Percentiles rank a stretch among this genome's conserved stretches.
phyloP scores from a whole-genome alignment of 1,140 invertebrate genomes.

The Cotesia vestalis region DNA sequence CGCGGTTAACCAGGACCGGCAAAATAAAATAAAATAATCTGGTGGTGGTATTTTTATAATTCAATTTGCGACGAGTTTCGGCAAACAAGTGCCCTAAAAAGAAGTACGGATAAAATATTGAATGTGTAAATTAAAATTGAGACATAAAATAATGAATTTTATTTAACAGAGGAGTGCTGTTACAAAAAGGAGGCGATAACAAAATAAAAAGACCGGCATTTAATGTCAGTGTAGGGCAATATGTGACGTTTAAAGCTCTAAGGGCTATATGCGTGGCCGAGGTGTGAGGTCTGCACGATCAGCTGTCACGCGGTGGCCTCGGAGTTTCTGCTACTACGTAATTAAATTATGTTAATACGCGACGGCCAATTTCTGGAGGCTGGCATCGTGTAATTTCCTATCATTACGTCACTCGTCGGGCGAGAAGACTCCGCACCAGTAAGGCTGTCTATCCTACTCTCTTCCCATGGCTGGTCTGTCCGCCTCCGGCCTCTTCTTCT shows the following conservation, averaged over 20 bases:
- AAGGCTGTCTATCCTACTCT: conserved; percentile 30
- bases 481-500: conserved; percentile 27
- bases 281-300: conserved; percentile 37
- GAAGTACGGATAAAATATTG: too few species aligned
- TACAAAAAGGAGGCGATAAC: background rate
- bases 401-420: conserved; percentile 48
- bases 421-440: conserved; percentile 29
- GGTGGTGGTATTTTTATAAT: too few species aligned
- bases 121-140: too few species aligned
- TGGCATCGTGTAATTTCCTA: conserved; percentile 45
- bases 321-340: conserved; percentile 44
- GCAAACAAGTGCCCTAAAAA: too few species aligned
- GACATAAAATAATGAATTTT: too few species aligned
- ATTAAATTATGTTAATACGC: conserved; percentile 51
- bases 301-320: conserved; percentile 37
- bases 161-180: too few species aligned
- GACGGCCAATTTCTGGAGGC: conserved; percentile 39
- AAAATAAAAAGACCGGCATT: background rate
- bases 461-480: conserved; percentile 28
- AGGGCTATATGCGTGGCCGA: conserved; percentile 33
- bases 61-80: too few species aligned
- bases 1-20: too few species aligned
- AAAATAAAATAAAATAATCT: too few species aligned
- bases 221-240: background rate
- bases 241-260: background rate